Conservation (phyloP, 1,140 invertebrate species). For the Harlomillsia oculata region DNA sequence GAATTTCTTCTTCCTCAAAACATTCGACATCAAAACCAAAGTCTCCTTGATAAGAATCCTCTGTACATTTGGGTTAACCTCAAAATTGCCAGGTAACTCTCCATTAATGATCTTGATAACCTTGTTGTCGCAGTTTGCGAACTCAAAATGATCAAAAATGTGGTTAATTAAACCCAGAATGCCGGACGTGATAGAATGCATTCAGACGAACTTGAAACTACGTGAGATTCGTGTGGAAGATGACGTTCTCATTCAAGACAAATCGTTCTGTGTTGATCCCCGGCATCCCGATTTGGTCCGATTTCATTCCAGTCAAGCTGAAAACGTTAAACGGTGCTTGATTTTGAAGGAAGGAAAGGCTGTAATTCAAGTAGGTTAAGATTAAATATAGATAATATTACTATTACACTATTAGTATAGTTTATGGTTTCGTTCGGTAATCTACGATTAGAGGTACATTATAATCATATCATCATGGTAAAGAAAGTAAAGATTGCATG, state of each 20-base stretch:
- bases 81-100: slow-evolving; percentile 3
- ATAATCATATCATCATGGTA: too few species aligned
- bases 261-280: slow-evolving; percentile 12
- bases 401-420: too few species aligned
- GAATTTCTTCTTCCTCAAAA: slow-evolving; percentile 22
- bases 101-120: too few species aligned
- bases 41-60: slow-evolving; percentile 31
- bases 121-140: too few species aligned
- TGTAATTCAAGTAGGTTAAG: neutral
- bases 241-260: slow-evolving; percentile 27
- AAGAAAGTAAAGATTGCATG: too few species aligned
- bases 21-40: slow-evolving; percentile 14
- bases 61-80: slow-evolving; percentile 27
- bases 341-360: too few species aligned
- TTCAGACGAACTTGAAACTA: neutral
- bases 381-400: neutral
- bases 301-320: slow-evolving; percentile 18
- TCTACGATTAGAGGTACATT: too few species aligned
- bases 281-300: slow-evolving; percentile 23
- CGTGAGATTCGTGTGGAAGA: slow-evolving; percentile 16
- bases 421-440: too few species aligned
- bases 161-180: too few species aligned
- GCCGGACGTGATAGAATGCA: neutral
- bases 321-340: too few species aligned
- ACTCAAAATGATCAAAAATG: too few species aligned